These are phyloP conservation scores for Diprion similis DNA, from an alignment of 1,140 invertebrate species.

Conservation along the genomic window DNA sequence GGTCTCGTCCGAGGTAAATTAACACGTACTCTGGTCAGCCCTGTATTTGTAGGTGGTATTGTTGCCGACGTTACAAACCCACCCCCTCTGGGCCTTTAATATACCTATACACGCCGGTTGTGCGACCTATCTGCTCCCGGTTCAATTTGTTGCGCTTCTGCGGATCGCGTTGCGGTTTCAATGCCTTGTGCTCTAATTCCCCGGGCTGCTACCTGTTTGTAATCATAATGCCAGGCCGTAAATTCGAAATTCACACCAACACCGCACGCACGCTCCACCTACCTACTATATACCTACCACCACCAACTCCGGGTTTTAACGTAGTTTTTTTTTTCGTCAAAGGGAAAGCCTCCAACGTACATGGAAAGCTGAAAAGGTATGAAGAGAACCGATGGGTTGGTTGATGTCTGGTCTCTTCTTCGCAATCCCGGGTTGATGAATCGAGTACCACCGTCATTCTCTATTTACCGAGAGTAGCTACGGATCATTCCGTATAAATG, in stretches of 20 bases:
- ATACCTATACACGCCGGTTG: not conserved
- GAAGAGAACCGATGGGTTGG: too few relatives aligned
- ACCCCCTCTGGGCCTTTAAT: too few relatives aligned
- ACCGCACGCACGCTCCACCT: too few relatives aligned
- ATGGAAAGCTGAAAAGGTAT: too few relatives aligned
- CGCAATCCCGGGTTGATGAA: too few relatives aligned
- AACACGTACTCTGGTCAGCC: not conserved
- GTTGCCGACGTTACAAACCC: not conserved
- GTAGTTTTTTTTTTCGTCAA: too few relatives aligned
- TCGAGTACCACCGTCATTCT: too few relatives aligned
- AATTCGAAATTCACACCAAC: not conserved
- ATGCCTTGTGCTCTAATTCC: slow-evolving; percentile 5
- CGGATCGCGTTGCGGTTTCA: slow-evolving; percentile 6
- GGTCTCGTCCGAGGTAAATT: not conserved
- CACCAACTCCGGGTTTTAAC: too few relatives aligned
- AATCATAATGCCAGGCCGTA: not conserved
- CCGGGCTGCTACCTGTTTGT: slow-evolving; percentile 1
- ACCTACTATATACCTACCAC: too few relatives aligned
- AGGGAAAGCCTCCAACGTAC: too few relatives aligned
- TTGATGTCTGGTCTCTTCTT: too few relatives aligned
- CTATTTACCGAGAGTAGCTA: too few relatives aligned
- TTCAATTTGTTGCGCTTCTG: slow-evolving; percentile 5
- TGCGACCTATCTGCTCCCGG: not conserved
- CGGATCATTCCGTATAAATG: not conserved
- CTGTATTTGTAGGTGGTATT: not conserved